Conservation (phyloP, 37 sponge, comb jelly and placozoan species). For the Hormiphora californensis region DNA sequence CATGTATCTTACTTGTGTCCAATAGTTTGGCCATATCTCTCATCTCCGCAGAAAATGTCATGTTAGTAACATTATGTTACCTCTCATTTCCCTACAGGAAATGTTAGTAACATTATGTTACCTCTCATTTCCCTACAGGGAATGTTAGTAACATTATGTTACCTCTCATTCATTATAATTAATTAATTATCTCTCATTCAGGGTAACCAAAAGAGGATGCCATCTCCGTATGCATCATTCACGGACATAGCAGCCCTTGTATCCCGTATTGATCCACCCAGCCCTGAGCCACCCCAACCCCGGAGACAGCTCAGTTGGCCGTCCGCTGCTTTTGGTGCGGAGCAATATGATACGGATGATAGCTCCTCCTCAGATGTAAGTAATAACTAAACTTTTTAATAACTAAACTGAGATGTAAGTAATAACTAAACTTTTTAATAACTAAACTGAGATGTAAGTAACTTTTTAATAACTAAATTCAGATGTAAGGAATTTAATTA, state of each 20-base stretch:
- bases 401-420: neutral
- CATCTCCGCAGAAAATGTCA: no score
- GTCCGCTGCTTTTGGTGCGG: neutral
- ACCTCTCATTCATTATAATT: no score
- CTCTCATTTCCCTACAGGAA: no score
- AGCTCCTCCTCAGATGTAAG: neutral
- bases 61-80: no score
- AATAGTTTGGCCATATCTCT: no score
- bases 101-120: no score
- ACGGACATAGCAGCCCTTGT: slow-evolving; percentile 58
- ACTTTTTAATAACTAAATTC: neutral
- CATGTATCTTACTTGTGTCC: no score
- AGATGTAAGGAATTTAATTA: no score
- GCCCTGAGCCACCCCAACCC: neutral
- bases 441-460: neutral
- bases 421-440: neutral
- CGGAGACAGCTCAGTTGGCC: neutral
- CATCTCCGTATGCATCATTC: slow-evolving; percentile 45
- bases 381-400: neutral
- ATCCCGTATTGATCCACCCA: slow-evolving; percentile 55
- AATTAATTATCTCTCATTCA: no score
- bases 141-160: no score
- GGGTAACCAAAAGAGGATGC: neutral
- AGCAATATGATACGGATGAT: neutral
- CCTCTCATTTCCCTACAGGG: no score